Base-by-base conservation (phyloP, 1,140 invertebrate species). In the Oryctes rhinoceros region DNA sequence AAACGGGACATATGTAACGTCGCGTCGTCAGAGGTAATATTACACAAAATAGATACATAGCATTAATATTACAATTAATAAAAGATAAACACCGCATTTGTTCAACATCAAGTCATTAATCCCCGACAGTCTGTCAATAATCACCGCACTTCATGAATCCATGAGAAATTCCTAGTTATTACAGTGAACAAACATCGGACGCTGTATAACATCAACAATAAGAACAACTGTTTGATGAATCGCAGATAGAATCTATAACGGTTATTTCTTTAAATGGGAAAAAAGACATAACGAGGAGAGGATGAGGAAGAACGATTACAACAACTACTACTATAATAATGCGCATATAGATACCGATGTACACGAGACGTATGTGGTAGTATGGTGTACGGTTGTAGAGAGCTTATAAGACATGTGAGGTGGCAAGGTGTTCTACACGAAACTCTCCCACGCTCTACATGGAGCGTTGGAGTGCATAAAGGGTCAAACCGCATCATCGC, bases 361-460 rank as follows among this genome's bases (percentile, higher is more conserved):
- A 24, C 1, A 67, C 65, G 65, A 24, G 7, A 11, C 24, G 18
- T 24, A 35, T 67, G 20, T 30, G 65, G 65, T 53, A 67, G 65
- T 18, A 62, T 20, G 53, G 7, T 30, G 24, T 30, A 30, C 24
- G 24, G 24, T 30, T 30, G 24, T 18, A 35, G 65, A 67, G 65
- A 67, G 65, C 3, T 18, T 67, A 67, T 6, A 67, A 67, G 65
- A 67, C 65, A 67, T 67, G 65, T 39, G 44, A 76, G 74, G 44
- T 76, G 37, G 53, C 48, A 78, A 62, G 47, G 77, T 62, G 48
- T 78, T 53, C 47, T 9, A 39, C 44, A n/a, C n/a, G 20, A 39
- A 78, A 76, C 77, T 53, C 77, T 78, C 77, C 77, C 77, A 78
- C 77, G 77, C 77, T 78, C 77, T 59, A 78, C 24, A 78, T 78